Conservation (phyloP, 1,140 invertebrate genomes). For the Colletes latitarsis region DNA sequence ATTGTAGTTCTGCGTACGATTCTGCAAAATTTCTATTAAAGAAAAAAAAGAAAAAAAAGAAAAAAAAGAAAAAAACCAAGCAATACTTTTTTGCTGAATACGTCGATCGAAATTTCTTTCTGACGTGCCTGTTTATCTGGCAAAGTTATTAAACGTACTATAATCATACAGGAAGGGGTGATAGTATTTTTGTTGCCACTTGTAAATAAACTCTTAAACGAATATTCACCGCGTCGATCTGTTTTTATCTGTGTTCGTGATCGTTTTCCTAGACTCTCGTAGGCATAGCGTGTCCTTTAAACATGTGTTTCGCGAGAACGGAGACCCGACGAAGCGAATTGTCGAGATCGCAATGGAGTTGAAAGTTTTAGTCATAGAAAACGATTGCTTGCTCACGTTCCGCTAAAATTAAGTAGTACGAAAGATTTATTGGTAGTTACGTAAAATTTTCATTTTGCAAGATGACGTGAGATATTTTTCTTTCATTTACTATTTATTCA, state of each 20-base stretch:
- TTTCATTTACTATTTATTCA: no score
- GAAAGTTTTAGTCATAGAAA: no score
- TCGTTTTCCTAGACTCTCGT: not conserved
- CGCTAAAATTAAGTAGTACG: no score
- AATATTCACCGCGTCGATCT: constrained; percentile 24
- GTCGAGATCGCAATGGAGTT: no score
- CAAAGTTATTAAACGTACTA: constrained; percentile 48
- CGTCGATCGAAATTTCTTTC: constrained; percentile 45
- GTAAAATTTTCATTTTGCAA: no score
- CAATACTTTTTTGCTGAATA: constrained; percentile 44
- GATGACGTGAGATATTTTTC: not conserved
- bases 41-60: not conserved
- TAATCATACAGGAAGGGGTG: constrained; percentile 51
- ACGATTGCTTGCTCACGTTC: no score
- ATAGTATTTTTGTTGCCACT: constrained; percentile 56
- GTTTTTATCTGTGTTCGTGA: not conserved
- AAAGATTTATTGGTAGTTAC: no score
- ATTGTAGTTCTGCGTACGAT: constrained; percentile 39
- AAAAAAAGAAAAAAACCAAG: constrained; percentile 3
- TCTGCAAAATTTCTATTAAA: constrained; percentile 40
- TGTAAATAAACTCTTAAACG: constrained; percentile 52
- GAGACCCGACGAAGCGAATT: no score
- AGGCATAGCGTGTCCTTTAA: not conserved
- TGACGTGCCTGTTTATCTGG: constrained; percentile 50
- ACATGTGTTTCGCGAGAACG: no score